Percentiles rank a stretch among this genome's conserved stretches.
These are phyloP conservation scores for Halocaridina rubra DNA, from an alignment of 2,888 invertebrate genomes.

Conservation along the genomic window DNA sequence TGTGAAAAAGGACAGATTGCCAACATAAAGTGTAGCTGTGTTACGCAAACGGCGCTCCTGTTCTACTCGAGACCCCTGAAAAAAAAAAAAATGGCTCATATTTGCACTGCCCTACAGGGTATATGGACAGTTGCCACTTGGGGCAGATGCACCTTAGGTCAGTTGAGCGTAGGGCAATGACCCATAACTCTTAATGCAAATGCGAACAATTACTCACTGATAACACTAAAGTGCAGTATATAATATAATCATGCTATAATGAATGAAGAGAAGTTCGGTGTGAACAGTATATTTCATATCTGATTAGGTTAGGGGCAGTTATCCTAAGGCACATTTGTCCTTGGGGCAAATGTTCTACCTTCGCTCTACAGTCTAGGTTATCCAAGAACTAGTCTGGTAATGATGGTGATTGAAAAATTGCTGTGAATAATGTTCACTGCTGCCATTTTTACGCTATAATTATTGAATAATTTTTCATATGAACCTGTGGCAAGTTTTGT, in stretches of 20 bases:
- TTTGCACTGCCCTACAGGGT: too few relatives aligned
- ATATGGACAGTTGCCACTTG: neutral
- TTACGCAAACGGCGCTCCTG: conserved; percentile 82
- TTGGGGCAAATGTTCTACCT: neutral
- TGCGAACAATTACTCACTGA: neutral
- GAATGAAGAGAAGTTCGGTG: too few relatives aligned
- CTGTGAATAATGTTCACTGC: too few relatives aligned
- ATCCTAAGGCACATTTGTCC: neutral
- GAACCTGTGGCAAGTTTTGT: too few relatives aligned
- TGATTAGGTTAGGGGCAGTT: too few relatives aligned
- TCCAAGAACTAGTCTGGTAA: too few relatives aligned
- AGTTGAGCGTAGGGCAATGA: neutral
- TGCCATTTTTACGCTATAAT: too few relatives aligned
- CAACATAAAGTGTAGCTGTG: conserved; percentile 91
- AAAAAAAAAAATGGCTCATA: too few relatives aligned
- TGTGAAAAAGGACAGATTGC: conserved; percentile 97
- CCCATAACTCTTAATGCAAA: neutral
- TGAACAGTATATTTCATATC: too few relatives aligned
- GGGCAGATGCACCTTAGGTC: neutral
- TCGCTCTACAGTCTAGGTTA: too few relatives aligned
- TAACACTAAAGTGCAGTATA: neutral
- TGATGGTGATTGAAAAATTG: too few relatives aligned
- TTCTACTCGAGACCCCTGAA: conserved; percentile 86
- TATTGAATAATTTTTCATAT: too few relatives aligned
- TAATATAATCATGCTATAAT: neutral